These are phyloP conservation scores for Nomada flava DNA, from an alignment of 2,888 invertebrate species.

Conservation along the genomic window DNA sequence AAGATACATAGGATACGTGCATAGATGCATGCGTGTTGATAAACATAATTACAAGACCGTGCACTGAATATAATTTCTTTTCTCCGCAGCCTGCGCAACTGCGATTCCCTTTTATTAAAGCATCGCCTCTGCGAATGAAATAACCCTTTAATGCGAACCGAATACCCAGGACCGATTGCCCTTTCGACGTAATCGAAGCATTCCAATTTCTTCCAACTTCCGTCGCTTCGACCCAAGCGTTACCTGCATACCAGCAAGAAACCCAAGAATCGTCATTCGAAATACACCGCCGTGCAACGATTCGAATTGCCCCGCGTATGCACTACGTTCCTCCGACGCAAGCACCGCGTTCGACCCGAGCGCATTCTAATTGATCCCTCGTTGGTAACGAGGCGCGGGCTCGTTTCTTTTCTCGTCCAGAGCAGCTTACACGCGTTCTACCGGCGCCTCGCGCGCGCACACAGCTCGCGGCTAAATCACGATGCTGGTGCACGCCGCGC, in stretches of 20 bases:
- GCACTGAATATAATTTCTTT: not conserved
- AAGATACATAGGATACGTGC: not conserved
- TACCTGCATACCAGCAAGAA: not conserved
- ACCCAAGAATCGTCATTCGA: not conserved
- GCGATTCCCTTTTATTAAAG: no score
- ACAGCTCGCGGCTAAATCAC: conserved; percentile 16
- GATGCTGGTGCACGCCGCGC: not conserved
- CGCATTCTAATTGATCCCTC: conserved; percentile 52
- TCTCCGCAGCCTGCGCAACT: no score
- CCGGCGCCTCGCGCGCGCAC: conserved; percentile 3
- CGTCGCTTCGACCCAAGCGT: no score
- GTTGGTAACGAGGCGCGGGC: conserved; percentile 34
- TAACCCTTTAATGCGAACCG: no score
- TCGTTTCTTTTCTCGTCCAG: conserved; percentile 15
- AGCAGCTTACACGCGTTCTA: conserved; percentile 27
- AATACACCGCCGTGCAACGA: not conserved
- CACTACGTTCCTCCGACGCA: conserved; percentile 7
- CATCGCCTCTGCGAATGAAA: not conserved
- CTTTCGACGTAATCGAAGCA: no score
- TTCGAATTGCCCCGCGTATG: conserved; percentile 32
- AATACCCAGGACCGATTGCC: no score
- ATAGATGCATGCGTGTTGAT: not conserved
- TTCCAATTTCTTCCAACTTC: no score
- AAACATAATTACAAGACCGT: conserved; percentile 4
- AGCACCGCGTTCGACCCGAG: conserved; percentile 16